Conservation (phyloP, 2,888 invertebrate species). For the Scaptomyza cyrtandrae region DNA sequence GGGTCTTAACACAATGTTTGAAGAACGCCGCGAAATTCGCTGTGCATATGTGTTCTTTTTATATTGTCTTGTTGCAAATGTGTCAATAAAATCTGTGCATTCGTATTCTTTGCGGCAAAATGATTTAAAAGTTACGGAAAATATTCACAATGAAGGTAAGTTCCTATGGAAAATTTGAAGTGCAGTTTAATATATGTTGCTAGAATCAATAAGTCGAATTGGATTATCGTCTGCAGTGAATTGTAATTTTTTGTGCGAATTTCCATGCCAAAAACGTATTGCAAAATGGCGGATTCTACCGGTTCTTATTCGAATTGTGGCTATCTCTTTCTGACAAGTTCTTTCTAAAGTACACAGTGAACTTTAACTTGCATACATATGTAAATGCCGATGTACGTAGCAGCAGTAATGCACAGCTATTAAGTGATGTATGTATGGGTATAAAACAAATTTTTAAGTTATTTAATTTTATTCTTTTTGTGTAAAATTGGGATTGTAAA, state of each 20-base stretch:
- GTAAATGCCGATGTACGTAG: background rate
- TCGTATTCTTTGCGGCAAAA: conserved; percentile 59
- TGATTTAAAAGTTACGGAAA: conserved; percentile 25
- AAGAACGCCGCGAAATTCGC: conserved; percentile 23
- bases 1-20: background rate
- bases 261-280: background rate
- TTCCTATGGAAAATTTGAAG: background rate
- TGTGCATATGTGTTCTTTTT: conserved; percentile 17
- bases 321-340: conserved; percentile 14
- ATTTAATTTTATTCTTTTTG: background rate
- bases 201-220: background rate
- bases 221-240: background rate
- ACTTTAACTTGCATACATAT: background rate
- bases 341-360: no score
- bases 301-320: conserved; percentile 8
- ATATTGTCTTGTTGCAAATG: conserved; percentile 32
- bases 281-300: conserved; percentile 11
- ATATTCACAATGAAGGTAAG: conserved; percentile 30
- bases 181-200: no score
- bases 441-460: background rate
- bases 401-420: no score
- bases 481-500: no score
- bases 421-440: background rate
- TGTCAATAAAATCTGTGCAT: conserved; percentile 9
- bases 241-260: background rate